These are phyloP conservation scores for Drosophila lowei DNA, from an alignment of 1,140 invertebrate genomes.

Conservation along the genomic window DNA sequence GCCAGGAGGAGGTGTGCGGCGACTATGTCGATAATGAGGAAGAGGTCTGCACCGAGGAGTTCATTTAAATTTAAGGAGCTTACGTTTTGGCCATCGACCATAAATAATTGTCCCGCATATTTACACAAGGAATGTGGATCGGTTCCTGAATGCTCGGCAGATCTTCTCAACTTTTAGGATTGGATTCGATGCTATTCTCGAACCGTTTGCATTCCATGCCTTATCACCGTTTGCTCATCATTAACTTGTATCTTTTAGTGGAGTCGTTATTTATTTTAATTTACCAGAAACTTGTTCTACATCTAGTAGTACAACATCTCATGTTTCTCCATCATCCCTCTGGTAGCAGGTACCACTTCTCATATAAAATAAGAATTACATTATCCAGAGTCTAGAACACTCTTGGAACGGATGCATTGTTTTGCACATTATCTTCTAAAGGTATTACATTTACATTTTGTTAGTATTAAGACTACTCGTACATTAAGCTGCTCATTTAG, in stretches of 20 bases:
- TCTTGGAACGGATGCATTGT: conserved; percentile 2
- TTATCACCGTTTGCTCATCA: too few species aligned
- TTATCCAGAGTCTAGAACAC: too few species aligned
- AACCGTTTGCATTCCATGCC: too few species aligned
- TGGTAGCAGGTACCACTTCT: not conserved
- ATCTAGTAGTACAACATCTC: too few species aligned
- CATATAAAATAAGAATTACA: conserved; percentile 3
- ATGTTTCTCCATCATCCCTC: too few species aligned
- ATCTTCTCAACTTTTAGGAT: not conserved
- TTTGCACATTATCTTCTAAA: conserved; percentile 46
- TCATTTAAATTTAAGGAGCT: conserved; percentile 44
- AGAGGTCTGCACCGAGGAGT: conserved; percentile 65
- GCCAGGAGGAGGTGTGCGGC: conserved; percentile 70
- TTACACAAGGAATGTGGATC: conserved; percentile 6
- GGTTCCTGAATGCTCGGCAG: not conserved
- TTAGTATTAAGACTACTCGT: conserved; percentile 53
- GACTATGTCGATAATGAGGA: conserved; percentile 68
- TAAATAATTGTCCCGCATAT: conserved; percentile 5
- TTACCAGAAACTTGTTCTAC: too few species aligned
- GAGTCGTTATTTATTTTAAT: too few species aligned
- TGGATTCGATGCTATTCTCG: too few species aligned
- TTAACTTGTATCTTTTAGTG: too few species aligned
- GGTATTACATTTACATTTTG: conserved; percentile 65
- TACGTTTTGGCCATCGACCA: conserved; percentile 18
- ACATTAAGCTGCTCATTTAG: conserved; percentile 50